Evolutionary conservation across 2,888 invertebrate species (phyloP), one percentile per base, ranked within the genome.

Genomic region (Nemurella pictetii): DNA sequence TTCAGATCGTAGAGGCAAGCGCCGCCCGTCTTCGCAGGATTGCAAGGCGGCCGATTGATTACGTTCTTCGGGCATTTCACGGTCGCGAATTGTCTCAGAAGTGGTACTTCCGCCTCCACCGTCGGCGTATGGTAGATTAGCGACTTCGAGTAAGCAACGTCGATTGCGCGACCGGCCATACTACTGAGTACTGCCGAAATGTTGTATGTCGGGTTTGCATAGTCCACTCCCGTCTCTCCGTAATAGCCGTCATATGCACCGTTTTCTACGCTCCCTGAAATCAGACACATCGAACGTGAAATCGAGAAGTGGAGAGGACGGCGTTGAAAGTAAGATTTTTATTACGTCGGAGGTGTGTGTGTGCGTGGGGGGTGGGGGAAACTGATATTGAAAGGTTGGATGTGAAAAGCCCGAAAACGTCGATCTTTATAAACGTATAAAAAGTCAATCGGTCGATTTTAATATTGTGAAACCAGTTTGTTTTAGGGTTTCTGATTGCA

Each of bases 1-100:
- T 93, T 93, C 77, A 97, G 93, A 89, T 97, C 95, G 90, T 94
- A 97, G 20, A 95, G 91, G 88, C 95, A 95, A 0, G 85, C 83
- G 2, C 74, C 77, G 7, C 84, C 85, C 2, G 80, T 29, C 32
- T 84, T 74, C 0, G 85, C 74, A n/a, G 85, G 85, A 36, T 85
- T 77, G 36, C 85, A 85, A 20, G 83, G 83, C 26, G 85, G 85
- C 20, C 72, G 75, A 27, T 82, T 81, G 83, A 83, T 35, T 20
- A 28, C 32, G 83, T 85, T 85, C 25, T 55, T 27, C 75, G 73
- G 36, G 87, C 92, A 92, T 83, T 88, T 89, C 29, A 92, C 85
- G 0, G 90, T 91, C 0, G 92, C 91, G 78, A 88, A 88, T 12
- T 88, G 89, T 84, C 92, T 88, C 73, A 91, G 87, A 32, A 89